A percentile compares a stretch with the other conserved stretches of the same genome.
phyloP scores from a whole-genome alignment of 2,113 vertebrate species.

The Xiphophorus couchianus region DNA sequence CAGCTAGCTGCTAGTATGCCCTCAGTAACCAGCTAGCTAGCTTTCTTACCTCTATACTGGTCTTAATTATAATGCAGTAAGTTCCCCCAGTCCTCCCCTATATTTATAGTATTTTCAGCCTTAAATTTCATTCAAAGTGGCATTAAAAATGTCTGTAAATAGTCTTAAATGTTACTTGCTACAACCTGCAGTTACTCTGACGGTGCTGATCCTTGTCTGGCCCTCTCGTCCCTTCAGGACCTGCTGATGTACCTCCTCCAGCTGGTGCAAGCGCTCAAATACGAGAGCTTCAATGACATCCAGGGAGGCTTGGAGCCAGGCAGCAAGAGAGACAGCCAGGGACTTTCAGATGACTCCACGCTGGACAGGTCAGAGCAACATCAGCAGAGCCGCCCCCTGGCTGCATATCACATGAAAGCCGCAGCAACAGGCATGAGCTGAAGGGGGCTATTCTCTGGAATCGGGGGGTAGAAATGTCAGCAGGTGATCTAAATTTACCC shows the following conservation, averaged over 20 bases:
- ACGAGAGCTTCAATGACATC: slow-evolving; percentile 97
- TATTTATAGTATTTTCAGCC: too few relatives aligned
- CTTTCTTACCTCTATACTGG: too few relatives aligned
- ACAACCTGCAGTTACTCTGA: too few relatives aligned
- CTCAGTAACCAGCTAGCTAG: too few relatives aligned
- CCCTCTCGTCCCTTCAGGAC: slow-evolving; percentile 79
- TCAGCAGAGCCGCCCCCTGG: slow-evolving; percentile 18
- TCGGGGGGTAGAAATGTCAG: background rate
- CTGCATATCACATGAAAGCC: slow-evolving; percentile 6
- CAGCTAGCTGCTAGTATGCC: too few relatives aligned
- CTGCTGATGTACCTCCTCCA: slow-evolving; percentile 97
- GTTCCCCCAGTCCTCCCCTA: too few relatives aligned
- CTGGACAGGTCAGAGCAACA: slow-evolving; percentile 85
- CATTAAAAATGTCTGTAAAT: too few relatives aligned
- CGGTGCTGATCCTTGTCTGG: background rate
- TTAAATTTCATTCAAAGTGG: too few relatives aligned
- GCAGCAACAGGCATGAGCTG: background rate
- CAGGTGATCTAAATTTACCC: slow-evolving; percentile 51
- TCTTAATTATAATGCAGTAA: too few relatives aligned
- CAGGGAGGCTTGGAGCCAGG: slow-evolving; percentile 91
- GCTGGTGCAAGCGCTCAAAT: slow-evolving; percentile 96
- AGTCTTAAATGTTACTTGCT: too few relatives aligned
- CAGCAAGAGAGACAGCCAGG: slow-evolving; percentile 90
- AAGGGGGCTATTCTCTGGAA: slow-evolving; percentile 1
- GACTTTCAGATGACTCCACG: slow-evolving; percentile 85